Evolutionary conservation across 1,140 invertebrate genomes (phyloP).

Genomic region (Eurosta solidaginis): DNA sequence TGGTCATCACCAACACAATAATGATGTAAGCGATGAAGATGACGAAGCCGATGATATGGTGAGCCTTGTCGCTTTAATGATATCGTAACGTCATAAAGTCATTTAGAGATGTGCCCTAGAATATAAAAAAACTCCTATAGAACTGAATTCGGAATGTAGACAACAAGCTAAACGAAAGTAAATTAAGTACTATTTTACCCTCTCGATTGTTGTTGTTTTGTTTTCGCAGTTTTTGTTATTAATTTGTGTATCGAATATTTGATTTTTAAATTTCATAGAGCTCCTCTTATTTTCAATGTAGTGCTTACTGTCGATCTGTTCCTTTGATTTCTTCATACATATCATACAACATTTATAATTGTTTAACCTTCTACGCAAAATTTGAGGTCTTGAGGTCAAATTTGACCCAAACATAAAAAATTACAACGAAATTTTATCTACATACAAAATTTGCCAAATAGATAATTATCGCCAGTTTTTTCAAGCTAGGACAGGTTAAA

Average conservation of each 20-base stretch:
- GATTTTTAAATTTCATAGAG: neutral
- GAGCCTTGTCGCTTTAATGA: slow-evolving; percentile 45
- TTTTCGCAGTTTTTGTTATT: neutral
- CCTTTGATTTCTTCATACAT: too few relatives aligned
- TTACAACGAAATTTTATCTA: too few relatives aligned
- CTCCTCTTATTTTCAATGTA: too few relatives aligned
- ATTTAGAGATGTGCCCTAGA: neutral
- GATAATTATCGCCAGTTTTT: too few relatives aligned
- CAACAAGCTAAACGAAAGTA: slow-evolving; percentile 15
- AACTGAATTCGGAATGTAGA: neutral
- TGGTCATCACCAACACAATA: slow-evolving; percentile 44
- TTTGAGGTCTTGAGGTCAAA: too few relatives aligned
- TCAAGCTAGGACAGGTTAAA: too few relatives aligned
- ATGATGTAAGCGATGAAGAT: slow-evolving; percentile 56
- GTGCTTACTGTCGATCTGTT: too few relatives aligned
- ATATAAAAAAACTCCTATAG: slow-evolving; percentile 2
- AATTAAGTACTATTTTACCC: neutral
- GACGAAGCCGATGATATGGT: slow-evolving; percentile 68
- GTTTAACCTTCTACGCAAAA: too few relatives aligned
- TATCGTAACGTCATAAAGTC: neutral
- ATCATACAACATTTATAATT: too few relatives aligned
- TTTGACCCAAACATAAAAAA: too few relatives aligned
- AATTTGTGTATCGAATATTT: neutral
- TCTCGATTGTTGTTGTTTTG: neutral
- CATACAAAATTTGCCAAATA: too few relatives aligned